Base-by-base conservation (phyloP, 2,888 invertebrate genomes). In the Argynnis bischoffii region DNA sequence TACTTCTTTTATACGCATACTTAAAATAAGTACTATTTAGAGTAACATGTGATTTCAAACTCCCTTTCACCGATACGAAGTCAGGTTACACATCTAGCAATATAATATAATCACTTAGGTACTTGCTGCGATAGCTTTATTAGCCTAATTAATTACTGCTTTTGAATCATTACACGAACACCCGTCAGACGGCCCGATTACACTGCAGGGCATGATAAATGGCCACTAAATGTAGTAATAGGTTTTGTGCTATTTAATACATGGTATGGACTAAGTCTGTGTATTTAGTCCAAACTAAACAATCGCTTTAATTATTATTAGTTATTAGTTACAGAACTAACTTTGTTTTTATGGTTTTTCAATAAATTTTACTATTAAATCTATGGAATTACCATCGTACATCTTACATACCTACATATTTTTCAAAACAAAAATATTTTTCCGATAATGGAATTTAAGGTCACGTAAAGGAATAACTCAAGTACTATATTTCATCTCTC, bases 151-250 rank as follows among this genome's bases (percentile, higher is more conserved):
- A 89, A 90, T 90, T 90, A 87, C 84, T 55, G 54, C 77, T 74
- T 77, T 86, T 85, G 87, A 89, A 89, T 88, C 88, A 90, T 89
- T 87, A 84, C 81, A 76, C 76, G 74, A 68, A 76, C 78, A 75
- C 71, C 76, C 76, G 80, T 73, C 57, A 59, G 59, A 26, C 47
- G 71, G 70, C 50, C 66, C 66, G 46, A 46, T 73, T 85, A 82
- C 83, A 86, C 81, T 77, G 83, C 74, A 73, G 72, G 75, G 75
- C 84, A 86, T 87, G 88, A 90, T 90, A 85, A 89, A 90, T 86
- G 84, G 76, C 14, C 35, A 51, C 18, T 59, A 51, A 50, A 61
- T 61, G 51, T 61, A 61, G 18, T 31, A 61, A 61, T 61, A 61
- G 51, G 51, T 61, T 61, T 50, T 51, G 50, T 61, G 15, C 35